Evolutionary conservation across 2,113 vertebrate species (phyloP).

Genomic region (Rattus norvegicus): GRCr8 NC_086032.1:46460001-46460500

Average conservation of each 20-base stretch:
- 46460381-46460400: too few relatives aligned
- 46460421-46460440: too few relatives aligned
- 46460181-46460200: background rate
- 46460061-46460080: background rate
- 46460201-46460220: background rate
- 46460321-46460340: too few relatives aligned
- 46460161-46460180: background rate
- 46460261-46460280: background rate
- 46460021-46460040: background rate
- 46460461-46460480: too few relatives aligned
- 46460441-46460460: too few relatives aligned
- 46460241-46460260: background rate
- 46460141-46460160: accelerated
- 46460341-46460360: too few relatives aligned
- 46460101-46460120: background rate
- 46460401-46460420: too few relatives aligned
- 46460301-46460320: too few relatives aligned
- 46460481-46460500: too few relatives aligned
- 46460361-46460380: too few relatives aligned
- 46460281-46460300: background rate
- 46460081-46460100: background rate
- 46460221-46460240: accelerated
- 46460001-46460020: background rate
- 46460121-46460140: too few relatives aligned
- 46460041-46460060: background rate